A percentile compares a stretch with the other conserved stretches of the same genome.
Conservation (phyloP, 2,797 vertebrate species). For the Eremophila alpestris region DNA sequence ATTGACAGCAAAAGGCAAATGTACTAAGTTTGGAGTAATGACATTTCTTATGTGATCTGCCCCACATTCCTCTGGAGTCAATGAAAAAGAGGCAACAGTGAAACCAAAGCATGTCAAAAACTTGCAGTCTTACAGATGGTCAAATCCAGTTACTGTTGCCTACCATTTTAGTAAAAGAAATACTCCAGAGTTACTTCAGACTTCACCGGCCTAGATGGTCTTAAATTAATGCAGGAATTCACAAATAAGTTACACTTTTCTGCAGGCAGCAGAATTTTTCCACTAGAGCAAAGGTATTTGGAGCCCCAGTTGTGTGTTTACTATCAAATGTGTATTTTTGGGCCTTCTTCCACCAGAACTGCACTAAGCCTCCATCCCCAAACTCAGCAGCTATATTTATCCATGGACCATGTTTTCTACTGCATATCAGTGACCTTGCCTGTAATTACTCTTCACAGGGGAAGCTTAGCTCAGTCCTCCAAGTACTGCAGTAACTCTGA, state of each 20-base stretch:
- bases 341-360: not conserved
- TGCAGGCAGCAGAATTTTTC: not conserved
- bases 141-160: not conserved
- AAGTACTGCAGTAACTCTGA: slow-evolving; percentile 5
- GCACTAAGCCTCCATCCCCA: not conserved
- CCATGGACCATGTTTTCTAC: not conserved
- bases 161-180: not conserved
- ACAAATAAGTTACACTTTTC: not conserved
- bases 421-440: slow-evolving; percentile 1
- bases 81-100: not conserved
- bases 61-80: not conserved
- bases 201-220: not conserved
- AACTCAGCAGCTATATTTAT: not conserved
- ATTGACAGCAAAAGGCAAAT: not conserved
- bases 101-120: not conserved
- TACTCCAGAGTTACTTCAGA: not conserved
- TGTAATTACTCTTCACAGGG: not conserved
- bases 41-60: not conserved
- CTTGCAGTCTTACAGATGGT: not conserved
- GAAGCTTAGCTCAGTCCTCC: not conserved
- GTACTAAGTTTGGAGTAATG: not conserved
- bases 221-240: not conserved
- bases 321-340: not conserved
- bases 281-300: not conserved
- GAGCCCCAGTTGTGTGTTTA: not conserved